Base-by-base conservation (phyloP, 2,797 vertebrate species). In the Anolis apletophallus region DNA sequence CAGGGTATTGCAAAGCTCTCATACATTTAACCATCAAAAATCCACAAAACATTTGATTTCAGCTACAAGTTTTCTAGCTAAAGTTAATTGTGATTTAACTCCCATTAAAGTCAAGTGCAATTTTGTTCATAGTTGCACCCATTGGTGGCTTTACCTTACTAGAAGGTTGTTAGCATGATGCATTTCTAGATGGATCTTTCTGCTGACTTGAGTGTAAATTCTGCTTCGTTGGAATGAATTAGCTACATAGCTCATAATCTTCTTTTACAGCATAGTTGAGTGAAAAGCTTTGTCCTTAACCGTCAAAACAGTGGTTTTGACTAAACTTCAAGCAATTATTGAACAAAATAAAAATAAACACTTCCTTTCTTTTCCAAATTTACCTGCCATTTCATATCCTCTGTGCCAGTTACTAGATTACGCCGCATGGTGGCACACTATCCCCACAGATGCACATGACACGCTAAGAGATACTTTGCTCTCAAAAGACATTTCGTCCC, bases 381-480 rank as follows among this genome's bases (percentile, higher is more conserved):
- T 85, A 71, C 55, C 75, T 14, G 29, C 73, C 26, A 32, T 55
- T 46, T 77, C 34, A 83, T 75, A 76, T 88, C 77, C 88, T 29
- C 61, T 34, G 17, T 16, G 17, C 17, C 77, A 32, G 8, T 23
- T 80, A 17, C 59, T 76, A 46, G 14, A 52, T 54, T 79, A 12
- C 29, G 34, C 92, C 94, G 92, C 93, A 86, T 34, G 93, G 91
- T 92, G 93, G 93, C 91, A 85, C 3, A 83, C 88, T 88, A 85
- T 40, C 32, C 61, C 78, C 80, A 92, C 71, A 76, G 1, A 26
- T 80, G 29, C 78, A 72, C 40, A 19, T 79, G 34, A 55, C 17
- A 21, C 17, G 23, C 17, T 64, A 17, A 72, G 6, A 52, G 61
- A 52, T 72, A 7, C 11, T 74, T 72, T n/a, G 14, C 54, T 67